Evolutionary conservation across 2,113 vertebrate species (phyloP), one percentile per base, ranked within the genome.

Genomic region (Camelus bactrianus): DNA sequence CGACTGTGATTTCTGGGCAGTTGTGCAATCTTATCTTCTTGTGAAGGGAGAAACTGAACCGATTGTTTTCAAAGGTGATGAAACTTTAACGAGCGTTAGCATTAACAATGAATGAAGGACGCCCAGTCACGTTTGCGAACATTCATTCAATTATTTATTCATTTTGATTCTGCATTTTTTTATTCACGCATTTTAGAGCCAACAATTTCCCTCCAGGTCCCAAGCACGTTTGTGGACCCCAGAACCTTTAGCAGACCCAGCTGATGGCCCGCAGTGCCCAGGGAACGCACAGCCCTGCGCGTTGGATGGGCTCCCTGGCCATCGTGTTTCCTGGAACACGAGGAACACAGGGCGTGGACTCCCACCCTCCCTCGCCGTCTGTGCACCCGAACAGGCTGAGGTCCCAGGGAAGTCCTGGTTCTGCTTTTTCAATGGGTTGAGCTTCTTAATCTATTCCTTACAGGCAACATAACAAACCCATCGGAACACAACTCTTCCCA

Each of bases 101-200:
- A 24, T 56, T 58, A 84, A 76, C 56, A 50, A 46, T 42, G 5
- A 26, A 91, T 42, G 76, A 79, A 4, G 50, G 24, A 6, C 0
- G 2, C 35, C 11, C 54, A 0, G 0, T 11, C 56, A 3, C 0
- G 3, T n/a, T 24, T 24, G 70, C 19, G 62, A 62, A 10, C 64
- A 24, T 58, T 83, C 60, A 56, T 35, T 65, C 19, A 20, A 52
- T 46, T n/a, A 15, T 15, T 50, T 38, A 17, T 46, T 83, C 69
- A 17, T 60, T 62, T 30, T 52, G 60, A 77, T 67, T 83, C 67
- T 35, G 62, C 46, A 54, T 54, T 72, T 91, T 65, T 65, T 28
- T 13, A 58, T 79, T 54, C 15, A 52, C 56, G 67, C 30, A 28
- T 16, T 56, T 91, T 6, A 67, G 50, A 93, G 91, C 11, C 14